Evolutionary conservation across 2,113 vertebrate species (phyloP).

Genomic region (Aspidoscelis tigris): DNA sequence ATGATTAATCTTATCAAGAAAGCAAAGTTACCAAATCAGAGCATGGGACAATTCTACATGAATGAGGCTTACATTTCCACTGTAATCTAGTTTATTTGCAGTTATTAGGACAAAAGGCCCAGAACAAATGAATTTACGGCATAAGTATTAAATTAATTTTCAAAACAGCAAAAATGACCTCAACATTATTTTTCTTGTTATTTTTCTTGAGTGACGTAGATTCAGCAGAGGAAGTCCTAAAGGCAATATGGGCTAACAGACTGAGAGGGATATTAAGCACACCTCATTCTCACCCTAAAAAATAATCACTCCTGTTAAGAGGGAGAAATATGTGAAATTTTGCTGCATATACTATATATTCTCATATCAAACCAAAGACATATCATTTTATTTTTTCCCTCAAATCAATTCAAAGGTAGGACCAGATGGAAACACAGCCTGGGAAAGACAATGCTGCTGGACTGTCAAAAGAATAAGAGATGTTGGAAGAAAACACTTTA

Average conservation of each 20-base stretch:
- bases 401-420: neutral
- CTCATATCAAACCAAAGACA: too few relatives aligned
- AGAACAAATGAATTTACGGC: neutral
- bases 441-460: neutral
- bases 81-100: neutral
- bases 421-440: neutral
- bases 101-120: neutral
- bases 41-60: neutral
- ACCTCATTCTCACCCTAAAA: neutral
- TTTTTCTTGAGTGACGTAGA: neutral
- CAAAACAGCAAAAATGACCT: neutral
- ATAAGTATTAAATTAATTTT: neutral
- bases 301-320: neutral
- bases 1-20: slow-evolving; percentile 7
- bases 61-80: neutral
- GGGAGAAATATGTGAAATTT: neutral
- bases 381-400: neutral
- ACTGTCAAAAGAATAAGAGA: neutral
- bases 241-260: neutral
- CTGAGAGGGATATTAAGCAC: neutral
- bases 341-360: too few relatives aligned
- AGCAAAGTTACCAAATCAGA: neutral
- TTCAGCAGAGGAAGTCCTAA: neutral
- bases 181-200: neutral
- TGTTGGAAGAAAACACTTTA: neutral